A percentile compares a stretch with the other conserved stretches of the same genome.
phyloP scores from a whole-genome alignment of 2,888 invertebrate genomes.

The Nemurella pictetii region DNA sequence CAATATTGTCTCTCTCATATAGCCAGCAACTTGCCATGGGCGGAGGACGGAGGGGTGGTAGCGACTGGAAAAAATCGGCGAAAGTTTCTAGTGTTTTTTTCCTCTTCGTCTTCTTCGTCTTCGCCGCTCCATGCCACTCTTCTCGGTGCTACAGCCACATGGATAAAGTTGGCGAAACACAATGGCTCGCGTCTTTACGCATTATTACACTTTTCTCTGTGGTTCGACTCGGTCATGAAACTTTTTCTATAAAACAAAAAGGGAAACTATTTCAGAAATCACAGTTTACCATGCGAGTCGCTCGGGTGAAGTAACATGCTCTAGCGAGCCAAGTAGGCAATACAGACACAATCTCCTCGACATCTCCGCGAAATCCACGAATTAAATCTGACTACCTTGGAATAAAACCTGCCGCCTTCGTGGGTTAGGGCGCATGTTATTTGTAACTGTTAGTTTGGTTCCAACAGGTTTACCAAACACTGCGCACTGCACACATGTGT shows the following conservation, averaged over 20 bases:
- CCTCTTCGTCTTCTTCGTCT: not conserved
- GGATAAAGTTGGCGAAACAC: not conserved
- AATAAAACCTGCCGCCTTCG: not conserved
- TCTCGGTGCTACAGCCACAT: not conserved
- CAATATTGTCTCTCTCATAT: not conserved
- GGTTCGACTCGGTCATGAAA: not conserved
- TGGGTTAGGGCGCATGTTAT: not conserved
- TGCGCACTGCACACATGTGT: not conserved
- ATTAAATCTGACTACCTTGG: not conserved
- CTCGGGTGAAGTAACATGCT: no score
- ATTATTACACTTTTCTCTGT: not conserved
- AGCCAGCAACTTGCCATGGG: not conserved
- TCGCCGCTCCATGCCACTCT: not conserved
- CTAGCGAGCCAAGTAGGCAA: not conserved
- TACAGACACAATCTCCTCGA: not conserved
- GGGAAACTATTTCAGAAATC: not conserved
- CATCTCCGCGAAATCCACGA: no score
- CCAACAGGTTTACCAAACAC: not conserved
- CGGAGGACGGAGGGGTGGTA: no score
- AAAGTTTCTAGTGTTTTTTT: not conserved
- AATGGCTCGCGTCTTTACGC: not conserved
- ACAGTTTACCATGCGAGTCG: not conserved
- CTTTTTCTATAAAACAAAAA: not conserved
- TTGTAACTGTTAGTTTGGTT: not conserved
- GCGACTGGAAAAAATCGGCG: not conserved